Evolutionary conservation across 2,888 invertebrate genomes (phyloP).

Genomic region (Yponomeuta plumbellus): DNA sequence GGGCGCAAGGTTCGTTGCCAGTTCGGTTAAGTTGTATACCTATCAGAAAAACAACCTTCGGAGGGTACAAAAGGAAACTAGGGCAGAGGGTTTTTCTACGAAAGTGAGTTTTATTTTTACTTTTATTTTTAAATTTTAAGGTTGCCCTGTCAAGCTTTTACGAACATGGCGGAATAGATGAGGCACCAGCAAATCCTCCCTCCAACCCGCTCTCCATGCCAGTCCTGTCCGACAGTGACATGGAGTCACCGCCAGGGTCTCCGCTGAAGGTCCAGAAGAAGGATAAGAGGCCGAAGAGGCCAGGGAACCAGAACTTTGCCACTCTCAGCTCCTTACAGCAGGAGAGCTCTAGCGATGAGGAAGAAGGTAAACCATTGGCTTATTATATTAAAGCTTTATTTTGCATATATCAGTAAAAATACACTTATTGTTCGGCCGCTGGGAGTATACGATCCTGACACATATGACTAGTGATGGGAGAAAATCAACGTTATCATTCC

Average conservation of each 20-base stretch:
- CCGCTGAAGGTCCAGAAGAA: conserved; percentile 51
- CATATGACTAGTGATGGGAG: too few species aligned
- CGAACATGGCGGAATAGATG: conserved; percentile 79
- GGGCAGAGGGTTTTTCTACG: too few species aligned
- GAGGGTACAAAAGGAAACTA: too few species aligned
- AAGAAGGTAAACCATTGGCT: conserved; percentile 65
- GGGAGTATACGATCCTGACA: too few species aligned
- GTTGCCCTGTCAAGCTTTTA: conserved; percentile 89
- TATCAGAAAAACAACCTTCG: too few species aligned
- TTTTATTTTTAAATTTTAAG: conserved; percentile 47
- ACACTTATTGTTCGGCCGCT: too few species aligned
- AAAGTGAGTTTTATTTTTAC: too few species aligned
- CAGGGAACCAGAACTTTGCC: conserved; percentile 70
- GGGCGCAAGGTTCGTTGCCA: too few species aligned
- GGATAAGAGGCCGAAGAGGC: conserved; percentile 49
- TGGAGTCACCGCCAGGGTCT: conserved; percentile 57
- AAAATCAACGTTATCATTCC: too few species aligned
- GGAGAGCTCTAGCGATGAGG: conserved; percentile 78
- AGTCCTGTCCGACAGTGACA: conserved; percentile 58
- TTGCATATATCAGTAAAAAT: too few species aligned
- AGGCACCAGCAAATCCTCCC: conserved; percentile 46
- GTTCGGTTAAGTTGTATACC: too few species aligned
- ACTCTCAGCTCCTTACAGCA: conserved; percentile 76
- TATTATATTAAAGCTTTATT: too few species aligned
- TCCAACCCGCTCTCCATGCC: conserved; percentile 38